Base-by-base conservation (phyloP, 2,113 vertebrate species). In the Eclectus roratus region DNA sequence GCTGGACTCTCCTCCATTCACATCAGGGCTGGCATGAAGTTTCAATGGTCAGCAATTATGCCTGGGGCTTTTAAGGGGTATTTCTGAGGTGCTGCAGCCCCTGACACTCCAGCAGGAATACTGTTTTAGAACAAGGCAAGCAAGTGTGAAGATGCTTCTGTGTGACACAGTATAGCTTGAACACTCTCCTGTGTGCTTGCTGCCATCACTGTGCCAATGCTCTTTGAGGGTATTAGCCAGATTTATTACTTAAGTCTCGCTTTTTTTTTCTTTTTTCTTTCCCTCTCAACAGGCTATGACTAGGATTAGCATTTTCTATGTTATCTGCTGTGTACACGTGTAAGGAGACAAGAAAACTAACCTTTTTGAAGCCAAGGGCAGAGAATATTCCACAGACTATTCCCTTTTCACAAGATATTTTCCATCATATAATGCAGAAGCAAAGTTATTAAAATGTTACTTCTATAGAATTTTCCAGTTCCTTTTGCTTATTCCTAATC, bases 401-500 rank as follows among this genome's bases (percentile, higher is more conserved):
- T 80, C 41, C 8, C 39, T 50, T 91, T 79, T 53, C 33, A 33
- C 23, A 24, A 91, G n/a, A 13, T 56, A 86, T 80, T 94, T 96
- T 81, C 74, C 80, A 84, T 31, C 44, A 39, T 24, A 44, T 29
- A 79, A 94, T 13, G 28, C 33, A 60, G 49, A 68, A 94, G 70
- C 5, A 72, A 88, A 53, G 72, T 49, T 85, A 64, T 66, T 93
- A 63, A 92, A 95, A 89, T 44, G 88, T 72, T 95, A 80, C 92
- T 88, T 85, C 44, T 28, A 70, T 39, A 90, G 68, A 95, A 85
- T 88, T 88, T 93, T 95, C 80, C 72, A 85, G 29, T 64, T 93
- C 52, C 76, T 89, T 96, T 95, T 94, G 80, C 94, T 96, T 94
- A 69, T 93, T 95, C 69, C 86, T 77, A 85, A 96, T 61, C 65